phyloP scores from a whole-genome alignment of 1,140 invertebrate species.

The Magallana ariakensis region DNA sequence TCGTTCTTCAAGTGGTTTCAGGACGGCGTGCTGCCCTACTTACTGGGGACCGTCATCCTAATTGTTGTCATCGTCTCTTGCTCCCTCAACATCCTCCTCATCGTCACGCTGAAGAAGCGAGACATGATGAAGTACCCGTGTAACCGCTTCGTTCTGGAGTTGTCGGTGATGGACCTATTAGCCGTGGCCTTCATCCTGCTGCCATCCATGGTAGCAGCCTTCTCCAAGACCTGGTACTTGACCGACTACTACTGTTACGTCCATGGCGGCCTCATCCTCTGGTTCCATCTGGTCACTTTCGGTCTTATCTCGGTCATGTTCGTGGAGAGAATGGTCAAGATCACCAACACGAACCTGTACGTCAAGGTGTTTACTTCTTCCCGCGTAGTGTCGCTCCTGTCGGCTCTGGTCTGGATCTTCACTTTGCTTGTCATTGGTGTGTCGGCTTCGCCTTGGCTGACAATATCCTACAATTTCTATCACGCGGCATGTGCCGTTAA shows the following conservation, averaged over 20 bases:
- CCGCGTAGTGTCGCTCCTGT: slow-evolving; percentile 20
- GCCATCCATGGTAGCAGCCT: slow-evolving; percentile 46
- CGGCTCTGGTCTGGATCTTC: slow-evolving; percentile 3
- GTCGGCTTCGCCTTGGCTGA: slow-evolving; percentile 28
- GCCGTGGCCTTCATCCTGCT: slow-evolving; percentile 45
- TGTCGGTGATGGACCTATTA: slow-evolving; percentile 47
- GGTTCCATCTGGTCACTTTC: slow-evolving; percentile 48
- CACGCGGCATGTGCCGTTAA: slow-evolving; percentile 47
- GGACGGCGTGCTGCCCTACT: slow-evolving; percentile 51
- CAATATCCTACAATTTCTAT: slow-evolving; percentile 48
- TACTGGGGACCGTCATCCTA: slow-evolving; percentile 38
- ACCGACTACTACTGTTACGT: slow-evolving; percentile 42
- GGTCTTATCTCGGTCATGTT: slow-evolving; percentile 46
- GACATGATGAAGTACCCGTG: slow-evolving; percentile 44
- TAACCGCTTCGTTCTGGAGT: slow-evolving; percentile 51
- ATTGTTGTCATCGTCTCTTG: slow-evolving; percentile 42
- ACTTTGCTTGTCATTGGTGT: not conserved
- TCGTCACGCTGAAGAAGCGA: slow-evolving; percentile 46
- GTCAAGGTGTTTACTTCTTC: slow-evolving; percentile 38
- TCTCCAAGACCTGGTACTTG: slow-evolving; percentile 49
- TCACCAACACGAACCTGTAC: slow-evolving; percentile 44
- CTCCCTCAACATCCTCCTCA: slow-evolving; percentile 41
- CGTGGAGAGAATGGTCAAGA: slow-evolving; percentile 50
- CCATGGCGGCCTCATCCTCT: slow-evolving; percentile 40
- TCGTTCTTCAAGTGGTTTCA: slow-evolving; percentile 56